Evolutionary conservation across 1,140 invertebrate species (phyloP).

Genomic region (Phortica variegata): DNA sequence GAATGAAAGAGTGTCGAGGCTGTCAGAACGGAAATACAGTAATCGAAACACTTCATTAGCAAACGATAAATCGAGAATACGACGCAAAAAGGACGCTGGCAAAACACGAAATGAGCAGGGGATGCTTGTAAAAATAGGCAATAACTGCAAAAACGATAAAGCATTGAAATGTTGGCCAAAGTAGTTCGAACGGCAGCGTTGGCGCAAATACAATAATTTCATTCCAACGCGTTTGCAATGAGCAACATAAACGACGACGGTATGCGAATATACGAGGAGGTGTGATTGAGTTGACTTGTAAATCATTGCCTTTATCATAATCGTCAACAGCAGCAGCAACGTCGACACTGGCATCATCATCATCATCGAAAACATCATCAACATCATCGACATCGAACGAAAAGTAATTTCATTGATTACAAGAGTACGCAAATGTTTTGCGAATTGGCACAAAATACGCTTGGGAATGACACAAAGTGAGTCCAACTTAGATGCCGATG

Average conservation of each 20-base stretch:
- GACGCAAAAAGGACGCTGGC: no score
- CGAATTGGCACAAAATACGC: no score
- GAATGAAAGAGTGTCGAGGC: no score
- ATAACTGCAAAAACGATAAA: slow-evolving; percentile 5
- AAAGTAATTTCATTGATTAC: slow-evolving; percentile 55
- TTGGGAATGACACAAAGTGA: no score
- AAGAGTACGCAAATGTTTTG: slow-evolving; percentile 9
- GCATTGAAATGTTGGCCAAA: slow-evolving; percentile 1
- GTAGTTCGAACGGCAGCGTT: slow-evolving; percentile 1
- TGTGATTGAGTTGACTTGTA: no score
- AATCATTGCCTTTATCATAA: no score
- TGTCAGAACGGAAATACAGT: slow-evolving; percentile 13
- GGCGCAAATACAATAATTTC: slow-evolving; percentile 40
- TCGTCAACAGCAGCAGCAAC: slow-evolving; percentile 25
- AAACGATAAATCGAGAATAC: slow-evolving; percentile 26
- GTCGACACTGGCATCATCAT: slow-evolving; percentile 29
- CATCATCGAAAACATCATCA: not conserved
- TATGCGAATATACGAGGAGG: no score
- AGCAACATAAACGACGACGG: no score
- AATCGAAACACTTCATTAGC: slow-evolving; percentile 50
- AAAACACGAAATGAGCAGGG: no score
- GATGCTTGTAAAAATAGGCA: no score
- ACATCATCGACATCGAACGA: slow-evolving; percentile 25
- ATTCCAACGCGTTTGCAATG: slow-evolving; percentile 31
- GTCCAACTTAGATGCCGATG: slow-evolving; percentile 28